These are phyloP conservation scores for Drosophila merina DNA, from an alignment of 2,888 invertebrate genomes.

Conservation along the genomic window DNA sequence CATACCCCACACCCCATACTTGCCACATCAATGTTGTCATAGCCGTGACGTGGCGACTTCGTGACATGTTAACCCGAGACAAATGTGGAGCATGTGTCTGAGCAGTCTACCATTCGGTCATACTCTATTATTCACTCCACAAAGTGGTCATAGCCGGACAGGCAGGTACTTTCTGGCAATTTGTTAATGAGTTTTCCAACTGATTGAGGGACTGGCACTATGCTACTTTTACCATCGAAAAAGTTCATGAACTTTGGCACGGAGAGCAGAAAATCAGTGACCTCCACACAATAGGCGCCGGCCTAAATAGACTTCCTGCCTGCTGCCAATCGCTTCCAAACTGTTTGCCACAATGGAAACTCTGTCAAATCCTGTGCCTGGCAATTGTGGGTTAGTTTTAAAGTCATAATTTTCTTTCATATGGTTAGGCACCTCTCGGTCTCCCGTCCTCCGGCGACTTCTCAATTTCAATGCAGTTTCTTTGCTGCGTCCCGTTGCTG, in stretches of 20 bases:
- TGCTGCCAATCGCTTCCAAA: constrained; percentile 53
- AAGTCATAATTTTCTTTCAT: constrained; percentile 61
- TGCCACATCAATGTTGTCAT: constrained; percentile 27
- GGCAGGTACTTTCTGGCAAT: constrained; percentile 58
- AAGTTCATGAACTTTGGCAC: constrained; percentile 74
- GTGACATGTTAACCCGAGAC: constrained; percentile 61
- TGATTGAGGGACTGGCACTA: constrained; percentile 10
- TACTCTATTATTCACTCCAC: constrained; percentile 61
- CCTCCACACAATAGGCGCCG: constrained; percentile 71
- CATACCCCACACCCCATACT: constrained; percentile 1
- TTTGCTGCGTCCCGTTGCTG: constrained; percentile 29
- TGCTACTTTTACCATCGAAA: constrained; percentile 24
- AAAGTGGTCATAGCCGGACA: constrained; percentile 45
- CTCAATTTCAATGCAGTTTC: constrained; percentile 59
- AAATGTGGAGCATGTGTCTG: constrained; percentile 60
- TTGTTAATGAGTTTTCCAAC: constrained; percentile 73
- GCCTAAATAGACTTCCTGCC: constrained; percentile 55
- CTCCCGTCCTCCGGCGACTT: background rate
- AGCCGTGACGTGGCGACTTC: constrained; percentile 71
- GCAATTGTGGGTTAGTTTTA: constrained; percentile 70
- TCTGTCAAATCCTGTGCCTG: constrained; percentile 19
- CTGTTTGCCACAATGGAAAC: constrained; percentile 53
- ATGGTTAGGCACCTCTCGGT: constrained; percentile 24
- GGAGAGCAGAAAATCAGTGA: constrained; percentile 52
- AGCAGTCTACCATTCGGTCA: constrained; percentile 28